A percentile compares a stretch with the other conserved stretches of the same genome.
These are phyloP conservation scores for Pseudoatta argentina DNA, from an alignment of 1,140 invertebrate genomes.

Conservation along the genomic window DNA sequence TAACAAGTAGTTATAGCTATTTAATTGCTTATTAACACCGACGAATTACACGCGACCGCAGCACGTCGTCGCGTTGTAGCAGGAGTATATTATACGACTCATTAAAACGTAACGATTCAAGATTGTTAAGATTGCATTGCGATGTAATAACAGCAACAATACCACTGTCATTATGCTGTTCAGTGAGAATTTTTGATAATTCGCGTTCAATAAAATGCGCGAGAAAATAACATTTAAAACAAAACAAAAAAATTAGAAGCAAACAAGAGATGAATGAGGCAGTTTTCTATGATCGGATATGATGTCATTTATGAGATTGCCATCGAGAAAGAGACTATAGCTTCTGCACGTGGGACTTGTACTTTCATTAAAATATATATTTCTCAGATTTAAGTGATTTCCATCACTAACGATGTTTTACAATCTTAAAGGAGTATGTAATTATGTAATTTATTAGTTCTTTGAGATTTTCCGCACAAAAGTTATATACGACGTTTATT, in stretches of 20 bases:
- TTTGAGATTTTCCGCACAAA: background rate
- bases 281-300: constrained; percentile 32
- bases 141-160: constrained; percentile 31
- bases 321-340: constrained; percentile 1
- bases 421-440: background rate
- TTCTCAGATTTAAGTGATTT: background rate
- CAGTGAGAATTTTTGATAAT: constrained; percentile 31
- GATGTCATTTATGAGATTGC: constrained; percentile 54
- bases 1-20: constrained; percentile 62
- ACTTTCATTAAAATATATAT: constrained; percentile 43
- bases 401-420: background rate
- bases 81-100: constrained; percentile 4
- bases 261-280: background rate
- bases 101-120: constrained; percentile 28
- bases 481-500: constrained; percentile 13
- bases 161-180: constrained; percentile 21
- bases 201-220: constrained; percentile 4
- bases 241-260: constrained; percentile 22
- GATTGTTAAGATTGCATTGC: background rate
- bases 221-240: constrained; percentile 20
- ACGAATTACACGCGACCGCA: constrained; percentile 56
- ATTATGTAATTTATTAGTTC: background rate
- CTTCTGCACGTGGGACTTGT: background rate
- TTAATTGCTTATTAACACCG: constrained; percentile 71
- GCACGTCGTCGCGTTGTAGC: constrained; percentile 20